Conservation (phyloP, 2,113 vertebrate genomes). For the Rhinichthys klamathensis region DNA sequence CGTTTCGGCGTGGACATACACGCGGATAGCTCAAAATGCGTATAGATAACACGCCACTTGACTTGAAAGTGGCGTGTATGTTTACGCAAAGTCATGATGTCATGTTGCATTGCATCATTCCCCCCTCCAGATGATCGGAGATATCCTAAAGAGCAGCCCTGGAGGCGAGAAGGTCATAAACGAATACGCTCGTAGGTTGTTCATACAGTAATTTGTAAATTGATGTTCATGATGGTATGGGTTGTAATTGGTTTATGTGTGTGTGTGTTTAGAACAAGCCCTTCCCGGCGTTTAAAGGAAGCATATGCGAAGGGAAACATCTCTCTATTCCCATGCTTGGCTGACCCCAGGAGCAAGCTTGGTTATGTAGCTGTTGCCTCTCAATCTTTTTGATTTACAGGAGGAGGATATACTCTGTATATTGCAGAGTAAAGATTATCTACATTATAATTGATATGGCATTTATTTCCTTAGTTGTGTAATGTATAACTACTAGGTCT, state of each 20-base stretch:
- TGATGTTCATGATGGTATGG: neutral
- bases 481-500: neutral
- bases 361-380: neutral
- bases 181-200: neutral
- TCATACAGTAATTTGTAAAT: neutral
- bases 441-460: neutral
- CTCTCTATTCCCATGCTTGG: neutral
- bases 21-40: no score
- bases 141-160: neutral
- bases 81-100: no score
- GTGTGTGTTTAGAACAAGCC: neutral
- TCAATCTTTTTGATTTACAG: neutral
- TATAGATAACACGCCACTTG: no score
- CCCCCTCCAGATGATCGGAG: neutral
- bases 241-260: neutral
- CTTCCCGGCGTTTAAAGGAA: no score
- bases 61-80: no score
- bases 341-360: conserved; percentile 23
- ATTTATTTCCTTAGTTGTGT: neutral
- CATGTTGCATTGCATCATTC: no score
- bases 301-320: neutral
- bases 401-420: neutral
- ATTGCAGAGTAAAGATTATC: neutral
- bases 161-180: neutral
- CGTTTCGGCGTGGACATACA: no score